Conservation (phyloP, 2,797 vertebrate genomes). For the Coranthus polyacanthus region DNA sequence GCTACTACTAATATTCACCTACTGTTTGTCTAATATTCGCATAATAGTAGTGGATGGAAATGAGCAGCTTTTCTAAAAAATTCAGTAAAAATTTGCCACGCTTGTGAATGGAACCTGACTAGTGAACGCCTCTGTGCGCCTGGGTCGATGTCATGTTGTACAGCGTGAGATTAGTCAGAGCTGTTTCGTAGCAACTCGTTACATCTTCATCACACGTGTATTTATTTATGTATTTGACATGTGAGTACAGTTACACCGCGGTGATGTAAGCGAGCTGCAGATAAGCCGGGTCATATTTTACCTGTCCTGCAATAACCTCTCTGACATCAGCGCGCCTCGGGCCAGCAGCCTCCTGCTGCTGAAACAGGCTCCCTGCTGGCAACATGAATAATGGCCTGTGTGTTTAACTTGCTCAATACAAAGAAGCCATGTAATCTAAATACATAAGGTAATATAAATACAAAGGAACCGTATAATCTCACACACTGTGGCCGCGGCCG, state of each 20-base stretch:
- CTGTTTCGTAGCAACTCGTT: no score
- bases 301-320: slow-evolving; percentile 76
- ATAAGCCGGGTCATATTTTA: slow-evolving; percentile 26
- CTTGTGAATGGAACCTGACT: no score
- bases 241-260: not conserved
- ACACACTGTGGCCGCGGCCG: slow-evolving; percentile 43
- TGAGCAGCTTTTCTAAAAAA: no score
- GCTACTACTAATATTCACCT: no score
- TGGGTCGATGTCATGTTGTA: no score
- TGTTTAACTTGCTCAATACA: slow-evolving; percentile 86
- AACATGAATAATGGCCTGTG: slow-evolving; percentile 80
- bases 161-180: no score
- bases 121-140: no score
- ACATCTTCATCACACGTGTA: not conserved
- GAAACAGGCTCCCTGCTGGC: slow-evolving; percentile 74
- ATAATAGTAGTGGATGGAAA: no score
- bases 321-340: slow-evolving; percentile 62
- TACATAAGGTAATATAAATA: slow-evolving; percentile 89
- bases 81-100: no score
- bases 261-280: slow-evolving; percentile 24
- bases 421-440: slow-evolving; percentile 88
- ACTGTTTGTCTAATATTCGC: no score
- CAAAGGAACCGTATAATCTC: slow-evolving; percentile 81
- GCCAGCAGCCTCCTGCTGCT: slow-evolving; percentile 62
- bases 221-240: not conserved